Evolutionary conservation across 1,140 invertebrate genomes (phyloP).

Genomic region (Frieseomelitta varia): DNA sequence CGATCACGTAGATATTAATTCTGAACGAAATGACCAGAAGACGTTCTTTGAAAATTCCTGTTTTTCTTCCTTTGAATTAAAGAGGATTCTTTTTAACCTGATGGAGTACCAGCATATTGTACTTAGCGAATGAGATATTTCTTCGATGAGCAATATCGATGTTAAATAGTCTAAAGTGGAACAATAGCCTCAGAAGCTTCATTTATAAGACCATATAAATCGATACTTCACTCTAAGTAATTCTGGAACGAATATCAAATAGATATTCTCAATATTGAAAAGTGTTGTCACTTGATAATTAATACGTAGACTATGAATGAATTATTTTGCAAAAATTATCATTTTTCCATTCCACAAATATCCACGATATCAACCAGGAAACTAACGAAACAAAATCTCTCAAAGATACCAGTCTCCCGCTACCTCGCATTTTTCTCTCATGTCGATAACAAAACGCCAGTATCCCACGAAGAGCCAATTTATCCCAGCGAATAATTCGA

Average conservation of each 20-base stretch:
- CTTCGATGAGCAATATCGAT: not conserved
- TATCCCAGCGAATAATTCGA: not conserved
- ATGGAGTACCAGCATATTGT: not conserved
- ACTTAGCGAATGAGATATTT: not conserved
- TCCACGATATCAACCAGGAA: not conserved
- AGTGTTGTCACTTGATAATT: not conserved
- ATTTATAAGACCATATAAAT: not conserved
- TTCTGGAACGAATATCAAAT: not conserved
- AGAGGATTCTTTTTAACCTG: not conserved
- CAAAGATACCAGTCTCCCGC: not conserved
- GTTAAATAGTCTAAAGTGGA: not conserved
- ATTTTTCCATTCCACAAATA: not conserved
- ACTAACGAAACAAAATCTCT: not conserved
- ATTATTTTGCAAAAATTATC: not conserved
- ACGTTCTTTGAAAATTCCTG: not conserved
- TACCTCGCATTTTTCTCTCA: not conserved
- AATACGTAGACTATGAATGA: not conserved
- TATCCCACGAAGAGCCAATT: not conserved
- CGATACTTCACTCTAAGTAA: not conserved
- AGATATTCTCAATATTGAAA: too few species aligned
- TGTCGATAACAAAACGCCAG: not conserved
- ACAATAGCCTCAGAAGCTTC: not conserved
- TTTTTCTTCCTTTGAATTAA: not conserved
- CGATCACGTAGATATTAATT: not conserved
- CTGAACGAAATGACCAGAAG: not conserved